Base-by-base conservation (phyloP, 2,888 invertebrate genomes). In the Poecilus cupreus region DNA sequence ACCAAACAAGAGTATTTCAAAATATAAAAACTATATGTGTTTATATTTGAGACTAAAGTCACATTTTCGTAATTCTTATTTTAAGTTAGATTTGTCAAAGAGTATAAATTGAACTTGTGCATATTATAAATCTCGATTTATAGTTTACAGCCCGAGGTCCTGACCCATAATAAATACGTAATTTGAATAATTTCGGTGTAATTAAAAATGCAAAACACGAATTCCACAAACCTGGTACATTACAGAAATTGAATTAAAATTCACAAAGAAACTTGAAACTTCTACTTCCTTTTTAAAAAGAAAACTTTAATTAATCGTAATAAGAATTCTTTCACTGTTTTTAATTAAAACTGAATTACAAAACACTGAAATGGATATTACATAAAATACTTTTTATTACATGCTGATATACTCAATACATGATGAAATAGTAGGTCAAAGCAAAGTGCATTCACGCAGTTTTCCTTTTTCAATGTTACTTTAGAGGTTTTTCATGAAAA, bases 201-300 rank as follows among this genome's bases (percentile, higher is more conserved):
- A 68, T 37, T 68, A 68, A 18, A 68, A 37, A 68, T 68, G 64
- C 64, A 37, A 68, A 68, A 18, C 18, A 8, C 11, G 64, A 37
- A 68, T 16, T 51, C 11, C 64, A 32, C 64, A 37, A 68, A 32
- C 10, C 8, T 13, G 37, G 37, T 68, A 16, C 37, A 68, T 68
- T 68, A 32, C 1, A 8, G 37, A 68, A 60, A 68, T 37, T 37
- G 64, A 68, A 68, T 68, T 68, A 68, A 68, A 68, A 68, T 68
- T 68, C 64, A 68, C 37, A 68, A 68, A 68, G 37, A 60, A 60
- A 22, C 60, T 22, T 32, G 64, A 68, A 68, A 68, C 64, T 68
- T 68, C 37, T 37, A 18, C 37, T 68, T 39, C 11, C 18, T 37
- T 68, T 68, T 32, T 68, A 37, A 68, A 60, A 68, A 37, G 11